Evolutionary conservation across 2,113 vertebrate genomes (phyloP).

Genomic region (Choloepus hoffmanni): DNA sequence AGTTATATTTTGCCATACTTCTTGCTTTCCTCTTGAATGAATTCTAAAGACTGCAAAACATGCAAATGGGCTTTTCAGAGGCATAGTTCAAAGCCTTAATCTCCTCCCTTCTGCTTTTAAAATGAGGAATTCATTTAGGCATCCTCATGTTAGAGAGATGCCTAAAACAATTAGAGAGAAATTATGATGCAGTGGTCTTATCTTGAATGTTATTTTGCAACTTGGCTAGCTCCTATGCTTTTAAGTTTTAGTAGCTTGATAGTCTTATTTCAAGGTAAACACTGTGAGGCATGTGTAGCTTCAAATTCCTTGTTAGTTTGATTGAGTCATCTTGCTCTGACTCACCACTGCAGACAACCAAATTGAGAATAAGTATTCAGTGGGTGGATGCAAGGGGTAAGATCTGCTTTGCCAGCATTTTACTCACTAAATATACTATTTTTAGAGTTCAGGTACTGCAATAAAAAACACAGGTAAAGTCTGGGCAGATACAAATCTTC

Average conservation of each 20-base stretch:
- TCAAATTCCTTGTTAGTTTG: constrained; percentile 52
- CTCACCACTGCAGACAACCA: constrained; percentile 41
- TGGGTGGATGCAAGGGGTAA: constrained; percentile 53
- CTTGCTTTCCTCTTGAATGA: constrained; percentile 66
- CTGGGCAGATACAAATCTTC: constrained; percentile 46
- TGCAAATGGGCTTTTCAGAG: constrained; percentile 45
- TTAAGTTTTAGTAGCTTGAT: constrained; percentile 72
- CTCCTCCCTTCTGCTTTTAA: constrained; percentile 73
- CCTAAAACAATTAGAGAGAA: constrained; percentile 68
- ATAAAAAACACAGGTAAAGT: constrained; percentile 20
- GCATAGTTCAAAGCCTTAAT: constrained; percentile 46
- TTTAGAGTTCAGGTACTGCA: constrained; percentile 59
- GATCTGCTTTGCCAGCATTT: constrained; percentile 65
- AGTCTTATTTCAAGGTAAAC: constrained; percentile 69
- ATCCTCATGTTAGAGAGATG: constrained; percentile 38
- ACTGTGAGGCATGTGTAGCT: constrained; percentile 49
- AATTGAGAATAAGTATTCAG: constrained; percentile 51
- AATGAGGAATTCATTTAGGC: constrained; percentile 65
- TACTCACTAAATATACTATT: constrained; percentile 46
- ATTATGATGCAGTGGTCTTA: constrained; percentile 63
- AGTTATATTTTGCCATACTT: constrained; percentile 56
- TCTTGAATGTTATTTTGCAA: constrained; percentile 68
- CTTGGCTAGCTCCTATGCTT: constrained; percentile 63
- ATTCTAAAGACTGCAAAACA: constrained; percentile 54
- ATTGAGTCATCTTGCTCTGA: constrained; percentile 76